These are phyloP conservation scores for Embidobia sp. DNA, from an alignment of 2,888 invertebrate genomes.

Conservation along the genomic window DNA sequence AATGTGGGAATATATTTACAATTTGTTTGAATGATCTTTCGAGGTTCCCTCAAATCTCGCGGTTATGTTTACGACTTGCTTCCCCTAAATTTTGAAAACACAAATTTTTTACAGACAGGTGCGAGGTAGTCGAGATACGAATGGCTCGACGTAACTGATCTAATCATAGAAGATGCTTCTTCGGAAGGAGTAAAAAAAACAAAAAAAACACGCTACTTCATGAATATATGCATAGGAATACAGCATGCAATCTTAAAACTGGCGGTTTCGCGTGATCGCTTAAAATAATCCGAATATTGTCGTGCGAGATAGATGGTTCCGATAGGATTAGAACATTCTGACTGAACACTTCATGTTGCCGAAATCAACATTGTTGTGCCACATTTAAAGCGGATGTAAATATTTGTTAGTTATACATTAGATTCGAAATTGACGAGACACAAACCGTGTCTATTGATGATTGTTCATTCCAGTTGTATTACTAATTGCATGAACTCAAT, in stretches of 20 bases:
- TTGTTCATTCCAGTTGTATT: no score
- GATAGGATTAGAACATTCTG: no score
- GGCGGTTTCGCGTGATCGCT: constrained; percentile 12
- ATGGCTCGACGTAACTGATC: constrained; percentile 18
- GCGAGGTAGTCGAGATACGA: constrained; percentile 17
- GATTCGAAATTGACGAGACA: constrained; percentile 19
- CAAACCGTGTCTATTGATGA: no score
- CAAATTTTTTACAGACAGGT: constrained; percentile 21
- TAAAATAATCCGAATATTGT: constrained; percentile 5
- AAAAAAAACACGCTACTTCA: constrained; percentile 8
- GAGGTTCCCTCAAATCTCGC: no score
- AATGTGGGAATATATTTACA: no score
- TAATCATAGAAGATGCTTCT: constrained; percentile 1
- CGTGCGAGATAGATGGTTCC: neutral
- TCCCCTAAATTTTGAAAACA: constrained; percentile 30
- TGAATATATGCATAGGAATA: constrained; percentile 23
- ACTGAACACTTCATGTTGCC: no score
- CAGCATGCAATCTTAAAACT: constrained; percentile 16
- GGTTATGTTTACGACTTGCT: constrained; percentile 16
- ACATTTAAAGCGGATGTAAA: constrained; percentile 36
- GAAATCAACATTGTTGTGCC: constrained; percentile 4
- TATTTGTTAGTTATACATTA: no score
- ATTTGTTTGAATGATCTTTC: no score
- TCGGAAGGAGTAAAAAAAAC: neutral
- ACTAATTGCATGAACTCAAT: no score